Percentiles rank a stretch among this genome's conserved stretches.
phyloP scores from a whole-genome alignment of 1,140 invertebrate genomes.

The Ericerus pela region DNA sequence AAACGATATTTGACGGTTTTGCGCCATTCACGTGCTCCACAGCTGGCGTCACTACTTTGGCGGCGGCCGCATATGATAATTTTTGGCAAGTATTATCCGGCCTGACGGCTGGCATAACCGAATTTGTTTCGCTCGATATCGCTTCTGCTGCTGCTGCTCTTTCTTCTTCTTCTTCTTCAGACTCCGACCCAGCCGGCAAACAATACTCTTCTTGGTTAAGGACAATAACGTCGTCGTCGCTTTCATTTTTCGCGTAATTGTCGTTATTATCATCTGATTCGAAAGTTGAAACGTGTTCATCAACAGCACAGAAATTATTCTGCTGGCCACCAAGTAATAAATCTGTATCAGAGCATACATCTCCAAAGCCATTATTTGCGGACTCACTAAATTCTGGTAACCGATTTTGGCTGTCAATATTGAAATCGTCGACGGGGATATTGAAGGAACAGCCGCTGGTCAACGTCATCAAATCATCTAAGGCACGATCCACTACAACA shows the following conservation, averaged over 20 bases:
- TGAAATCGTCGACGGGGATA: neutral
- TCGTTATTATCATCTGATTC: too few relatives aligned
- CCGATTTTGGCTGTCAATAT: too few relatives aligned
- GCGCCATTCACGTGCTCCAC: neutral
- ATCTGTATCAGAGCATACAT: too few relatives aligned
- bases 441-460: neutral
- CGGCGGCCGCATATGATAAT: neutral
- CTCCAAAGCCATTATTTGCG: neutral
- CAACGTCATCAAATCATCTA: neutral
- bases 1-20: neutral
- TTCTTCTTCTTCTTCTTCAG: neutral
- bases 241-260: neutral
- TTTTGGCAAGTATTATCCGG: neutral
- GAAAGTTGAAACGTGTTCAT: too few relatives aligned
- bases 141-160: neutral
- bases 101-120: too few relatives aligned
- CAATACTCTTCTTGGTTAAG: neutral
- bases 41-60: neutral
- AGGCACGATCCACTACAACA: neutral
- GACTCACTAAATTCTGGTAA: too few relatives aligned
- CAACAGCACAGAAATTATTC: too few relatives aligned
- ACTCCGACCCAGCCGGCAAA: neutral
- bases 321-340: too few relatives aligned
- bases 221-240: neutral
- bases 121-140: too few relatives aligned